Conservation (phyloP, 2,797 vertebrate species). For the Cirrhinus mrigala region DNA sequence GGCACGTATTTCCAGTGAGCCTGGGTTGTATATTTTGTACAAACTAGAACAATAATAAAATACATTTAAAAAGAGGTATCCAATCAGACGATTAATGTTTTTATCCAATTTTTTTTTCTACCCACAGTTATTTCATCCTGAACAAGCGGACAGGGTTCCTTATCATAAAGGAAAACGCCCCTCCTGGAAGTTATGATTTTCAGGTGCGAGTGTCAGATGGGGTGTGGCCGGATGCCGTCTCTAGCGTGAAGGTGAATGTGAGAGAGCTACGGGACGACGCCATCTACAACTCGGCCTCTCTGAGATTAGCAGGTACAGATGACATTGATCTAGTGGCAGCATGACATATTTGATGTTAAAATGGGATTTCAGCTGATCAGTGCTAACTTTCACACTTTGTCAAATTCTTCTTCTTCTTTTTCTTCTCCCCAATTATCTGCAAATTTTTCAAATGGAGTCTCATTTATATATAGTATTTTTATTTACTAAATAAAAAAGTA, state of each 20-base stretch:
- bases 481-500: too few species aligned
- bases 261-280: slow-evolving; percentile 85
- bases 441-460: neutral
- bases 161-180: slow-evolving; percentile 85
- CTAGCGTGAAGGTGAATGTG: slow-evolving; percentile 82
- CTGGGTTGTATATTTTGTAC: too few species aligned
- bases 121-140: slow-evolving; percentile 85
- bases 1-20: too few species aligned
- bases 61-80: neutral
- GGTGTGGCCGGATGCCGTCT: slow-evolving; percentile 88
- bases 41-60: too few species aligned
- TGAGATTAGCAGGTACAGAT: slow-evolving; percentile 84
- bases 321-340: neutral
- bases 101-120: slow-evolving; percentile 23
- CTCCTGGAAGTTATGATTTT: slow-evolving; percentile 83
- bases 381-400: neutral
- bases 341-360: neutral
- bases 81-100: neutral
- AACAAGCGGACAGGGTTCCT: slow-evolving; percentile 88
- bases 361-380: neutral
- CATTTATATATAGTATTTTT: neutral
- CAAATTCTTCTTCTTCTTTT: neutral
- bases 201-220: slow-evolving; percentile 88
- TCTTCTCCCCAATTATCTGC: neutral
- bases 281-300: slow-evolving; percentile 84